Base-by-base conservation (phyloP, 2,888 invertebrate genomes). In the Euzetes globulus region DNA sequence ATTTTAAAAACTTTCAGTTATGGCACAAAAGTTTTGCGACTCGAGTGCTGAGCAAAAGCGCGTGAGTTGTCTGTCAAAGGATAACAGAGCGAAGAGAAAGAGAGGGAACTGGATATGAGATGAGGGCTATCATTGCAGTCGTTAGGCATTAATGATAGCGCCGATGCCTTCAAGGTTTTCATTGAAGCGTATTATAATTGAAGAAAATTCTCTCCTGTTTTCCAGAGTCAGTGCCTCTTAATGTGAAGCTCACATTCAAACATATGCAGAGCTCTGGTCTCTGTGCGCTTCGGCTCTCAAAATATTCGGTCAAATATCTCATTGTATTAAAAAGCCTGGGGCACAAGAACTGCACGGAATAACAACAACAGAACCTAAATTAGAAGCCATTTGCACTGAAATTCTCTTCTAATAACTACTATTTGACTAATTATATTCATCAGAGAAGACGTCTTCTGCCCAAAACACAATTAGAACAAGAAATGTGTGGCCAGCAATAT, bases 1-100 rank as follows among this genome's bases (percentile, higher is more conserved):
- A 33, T 29, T 63, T 63, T 63, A 29, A 63, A 33, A 60, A n/a
- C 55, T 27, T 63, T 63, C 22, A 25, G 55, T 1, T 6, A 33
- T 3, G 33, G 63, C 63, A 63, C 63, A 63, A 33, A 58, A n/a
- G 33, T 29, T 63, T 63, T 11, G 25, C 58, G 29, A 58, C 27
- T 63, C 63, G 7, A 25, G n/a, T 52, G 52, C 7, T 22, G 11
- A 25, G 25, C 11, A 55, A 33, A 37, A 60, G 60, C 33, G 65
- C 37, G 68, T 68, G 68, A 68, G 68, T 63, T 68, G 68, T 41
- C 68, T 45, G 45, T 68, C 68, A 68, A 68, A 68, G 68, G 45
- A 55, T 55, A 52, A 17, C 52, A 52, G 52, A 52, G 19, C 52
- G 17, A 19, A 52, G 52, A 52, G 52, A n/a, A n/a, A n/a, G 52